phyloP scores from a whole-genome alignment of 2,888 invertebrate species.

The Mythimna ferrago region DNA sequence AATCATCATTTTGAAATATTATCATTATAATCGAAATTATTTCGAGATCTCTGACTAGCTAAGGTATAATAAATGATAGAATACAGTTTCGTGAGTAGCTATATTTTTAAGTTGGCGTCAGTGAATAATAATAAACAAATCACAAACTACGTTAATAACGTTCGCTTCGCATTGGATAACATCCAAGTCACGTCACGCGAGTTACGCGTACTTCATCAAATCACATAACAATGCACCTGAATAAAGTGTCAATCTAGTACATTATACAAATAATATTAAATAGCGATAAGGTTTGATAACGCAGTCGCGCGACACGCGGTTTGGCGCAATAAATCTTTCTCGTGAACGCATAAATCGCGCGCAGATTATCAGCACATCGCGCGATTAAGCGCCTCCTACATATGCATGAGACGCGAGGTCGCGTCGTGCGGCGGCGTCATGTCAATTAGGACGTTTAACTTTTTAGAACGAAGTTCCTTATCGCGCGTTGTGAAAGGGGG shows the following conservation, averaged over 20 bases:
- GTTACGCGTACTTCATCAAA: background rate
- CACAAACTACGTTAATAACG: constrained; percentile 1
- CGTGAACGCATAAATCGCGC: constrained; percentile 14
- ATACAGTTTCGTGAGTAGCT: background rate
- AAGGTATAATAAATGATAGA: background rate
- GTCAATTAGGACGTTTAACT: background rate
- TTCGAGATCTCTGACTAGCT: too few species aligned
- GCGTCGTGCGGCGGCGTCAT: background rate
- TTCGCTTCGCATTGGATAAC: background rate
- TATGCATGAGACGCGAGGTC: constrained; percentile 11
- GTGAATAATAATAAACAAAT: background rate
- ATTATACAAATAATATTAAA: background rate
- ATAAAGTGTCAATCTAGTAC: background rate
- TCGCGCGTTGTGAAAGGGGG: too few species aligned
- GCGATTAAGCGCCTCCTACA: constrained; percentile 8
- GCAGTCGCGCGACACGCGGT: constrained; percentile 1
- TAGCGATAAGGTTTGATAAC: background rate
- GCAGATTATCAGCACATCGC: constrained; percentile 22
- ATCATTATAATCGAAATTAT: background rate
- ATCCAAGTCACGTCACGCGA: background rate
- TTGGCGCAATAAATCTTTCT: constrained; percentile 4
- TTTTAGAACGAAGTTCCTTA: too few species aligned
- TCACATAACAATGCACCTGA: background rate
- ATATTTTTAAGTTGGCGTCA: background rate
- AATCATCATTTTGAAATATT: too few species aligned